Conservation (phyloP, 1,140 invertebrate species). For the Magallana angulata region DNA sequence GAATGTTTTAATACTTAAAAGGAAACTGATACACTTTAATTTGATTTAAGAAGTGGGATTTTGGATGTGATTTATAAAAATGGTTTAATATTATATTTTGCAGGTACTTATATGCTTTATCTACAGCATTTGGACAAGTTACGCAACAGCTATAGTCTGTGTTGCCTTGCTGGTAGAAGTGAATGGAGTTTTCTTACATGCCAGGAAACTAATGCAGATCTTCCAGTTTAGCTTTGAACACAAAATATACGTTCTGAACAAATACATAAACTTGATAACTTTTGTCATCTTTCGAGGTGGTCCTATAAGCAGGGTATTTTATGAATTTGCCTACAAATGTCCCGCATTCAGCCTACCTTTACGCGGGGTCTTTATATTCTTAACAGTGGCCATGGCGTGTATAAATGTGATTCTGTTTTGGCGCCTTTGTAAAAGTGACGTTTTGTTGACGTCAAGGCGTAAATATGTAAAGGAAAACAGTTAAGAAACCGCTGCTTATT, state of each 20-base stretch:
- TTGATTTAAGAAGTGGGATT: too few species aligned
- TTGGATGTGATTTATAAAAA: too few species aligned
- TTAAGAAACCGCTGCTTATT: too few species aligned
- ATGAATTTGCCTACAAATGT: conserved; percentile 33
- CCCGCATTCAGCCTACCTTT: not conserved
- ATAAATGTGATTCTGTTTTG: not conserved
- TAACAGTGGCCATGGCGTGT: not conserved
- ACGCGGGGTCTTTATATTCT: not conserved
- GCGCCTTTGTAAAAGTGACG: not conserved
- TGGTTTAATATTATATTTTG: not conserved
- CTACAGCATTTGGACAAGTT: conserved; percentile 61
- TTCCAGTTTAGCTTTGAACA: conserved; percentile 55
- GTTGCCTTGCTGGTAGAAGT: conserved; percentile 68
- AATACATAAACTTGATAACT: conserved; percentile 63
- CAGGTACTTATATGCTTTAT: conserved; percentile 66
- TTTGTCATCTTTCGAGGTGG: conserved; percentile 65
- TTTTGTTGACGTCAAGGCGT: too few species aligned
- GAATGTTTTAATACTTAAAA: too few species aligned
- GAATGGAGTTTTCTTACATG: conserved; percentile 71
- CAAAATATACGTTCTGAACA: conserved; percentile 55
- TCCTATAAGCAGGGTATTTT: conserved; percentile 42
- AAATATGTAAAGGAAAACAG: too few species aligned
- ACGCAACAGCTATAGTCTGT: conserved; percentile 63
- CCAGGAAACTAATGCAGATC: conserved; percentile 71
- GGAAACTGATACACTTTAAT: too few species aligned